These are phyloP conservation scores for Papilio elwesi DNA, from an alignment of 2,888 invertebrate species.

Conservation along the genomic window DNA sequence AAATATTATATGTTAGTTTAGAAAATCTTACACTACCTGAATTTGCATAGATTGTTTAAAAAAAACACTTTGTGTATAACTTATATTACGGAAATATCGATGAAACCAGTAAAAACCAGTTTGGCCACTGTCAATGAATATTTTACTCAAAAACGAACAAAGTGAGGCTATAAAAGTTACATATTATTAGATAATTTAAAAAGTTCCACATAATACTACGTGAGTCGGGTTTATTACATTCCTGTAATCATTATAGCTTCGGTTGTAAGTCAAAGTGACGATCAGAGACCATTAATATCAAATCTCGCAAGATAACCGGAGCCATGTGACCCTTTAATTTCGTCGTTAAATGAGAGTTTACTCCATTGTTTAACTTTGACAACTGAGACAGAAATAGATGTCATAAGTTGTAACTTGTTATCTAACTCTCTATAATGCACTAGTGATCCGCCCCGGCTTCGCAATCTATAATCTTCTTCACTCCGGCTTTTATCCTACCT, in stretches of 20 bases:
- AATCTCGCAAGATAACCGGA: slow-evolving; percentile 19
- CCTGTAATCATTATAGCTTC: background rate
- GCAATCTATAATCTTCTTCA: too few relatives aligned
- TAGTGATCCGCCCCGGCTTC: too few relatives aligned
- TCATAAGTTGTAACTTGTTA: background rate
- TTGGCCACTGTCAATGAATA: too few relatives aligned
- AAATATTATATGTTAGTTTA: slow-evolving; percentile 1
- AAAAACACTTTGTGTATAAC: too few relatives aligned
- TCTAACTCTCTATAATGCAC: background rate
- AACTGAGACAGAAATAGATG: background rate
- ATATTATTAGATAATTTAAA: background rate
- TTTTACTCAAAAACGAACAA: too few relatives aligned
- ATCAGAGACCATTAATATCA: slow-evolving; percentile 26
- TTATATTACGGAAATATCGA: too few relatives aligned
- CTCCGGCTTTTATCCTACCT: too few relatives aligned
- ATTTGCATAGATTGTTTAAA: too few relatives aligned
- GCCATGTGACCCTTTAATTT: slow-evolving; percentile 16
- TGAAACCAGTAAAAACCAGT: too few relatives aligned
- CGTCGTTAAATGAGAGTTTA: slow-evolving; percentile 2
- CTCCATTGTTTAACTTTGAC: slow-evolving; percentile 7
- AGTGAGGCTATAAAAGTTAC: too few relatives aligned
- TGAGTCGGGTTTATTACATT: background rate
- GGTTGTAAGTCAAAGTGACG: background rate
- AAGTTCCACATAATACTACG: background rate
- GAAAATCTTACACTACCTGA: too few relatives aligned